phyloP scores from a whole-genome alignment of 2,113 vertebrate species.

The Hemichromis elongatus region DNA sequence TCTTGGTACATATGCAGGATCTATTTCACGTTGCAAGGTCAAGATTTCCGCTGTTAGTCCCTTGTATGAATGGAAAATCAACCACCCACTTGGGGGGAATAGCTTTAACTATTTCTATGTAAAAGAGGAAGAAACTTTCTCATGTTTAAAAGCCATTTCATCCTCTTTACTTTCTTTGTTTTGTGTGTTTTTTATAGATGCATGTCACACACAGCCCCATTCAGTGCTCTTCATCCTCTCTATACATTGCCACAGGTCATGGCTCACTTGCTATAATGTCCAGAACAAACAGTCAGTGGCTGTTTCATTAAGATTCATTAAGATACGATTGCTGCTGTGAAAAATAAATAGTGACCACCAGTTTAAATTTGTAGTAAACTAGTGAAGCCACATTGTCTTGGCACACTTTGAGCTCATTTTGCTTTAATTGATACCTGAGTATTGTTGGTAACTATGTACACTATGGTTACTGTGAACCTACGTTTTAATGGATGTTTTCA shows the following conservation, averaged over 20 bases:
- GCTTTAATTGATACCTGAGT: background rate
- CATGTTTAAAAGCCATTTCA: background rate
- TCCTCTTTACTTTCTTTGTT: background rate
- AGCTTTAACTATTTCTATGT: background rate
- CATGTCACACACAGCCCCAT: background rate
- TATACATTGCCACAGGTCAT: background rate
- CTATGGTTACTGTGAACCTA: background rate
- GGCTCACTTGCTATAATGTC: background rate
- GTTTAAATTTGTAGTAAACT: background rate
- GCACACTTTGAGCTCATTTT: background rate
- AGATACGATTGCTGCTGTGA: background rate
- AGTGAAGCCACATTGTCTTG: background rate
- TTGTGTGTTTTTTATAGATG: background rate
- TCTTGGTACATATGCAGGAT: background rate
- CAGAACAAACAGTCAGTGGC: background rate
- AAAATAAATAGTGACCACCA: background rate
- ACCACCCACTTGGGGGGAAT: background rate
- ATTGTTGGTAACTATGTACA: background rate
- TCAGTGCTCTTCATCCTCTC: background rate
- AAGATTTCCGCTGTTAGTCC: background rate
- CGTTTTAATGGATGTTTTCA: background rate
- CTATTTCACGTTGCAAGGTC: conserved; percentile 28
- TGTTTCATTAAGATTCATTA: background rate
- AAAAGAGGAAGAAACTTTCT: background rate
- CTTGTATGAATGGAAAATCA: background rate